Percentiles rank a stretch among this genome's conserved stretches.
phyloP scores from a whole-genome alignment of 92 coral and sea anemone species.

The Porites divaricata region DNA sequence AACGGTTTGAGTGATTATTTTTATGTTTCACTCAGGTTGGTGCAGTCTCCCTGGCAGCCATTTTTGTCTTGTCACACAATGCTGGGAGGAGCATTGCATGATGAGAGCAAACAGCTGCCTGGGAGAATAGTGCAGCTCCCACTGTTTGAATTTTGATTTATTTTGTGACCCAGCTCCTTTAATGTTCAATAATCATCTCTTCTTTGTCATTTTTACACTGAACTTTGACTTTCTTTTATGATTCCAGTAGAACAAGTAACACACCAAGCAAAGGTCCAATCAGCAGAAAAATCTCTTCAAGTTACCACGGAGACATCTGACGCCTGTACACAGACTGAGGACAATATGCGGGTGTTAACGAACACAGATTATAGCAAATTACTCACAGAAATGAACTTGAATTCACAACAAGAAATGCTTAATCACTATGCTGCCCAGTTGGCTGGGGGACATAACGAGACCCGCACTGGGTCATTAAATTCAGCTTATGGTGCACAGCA shows the following conservation, averaged over 20 bases:
- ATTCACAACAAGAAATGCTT: conserved; percentile 14
- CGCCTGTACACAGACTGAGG: conserved; percentile 38
- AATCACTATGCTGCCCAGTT: conserved; percentile 27
- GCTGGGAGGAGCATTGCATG: no score
- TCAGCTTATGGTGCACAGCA: conserved; percentile 17
- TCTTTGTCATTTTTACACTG: no score
- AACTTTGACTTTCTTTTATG: not conserved
- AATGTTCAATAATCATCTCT: no score
- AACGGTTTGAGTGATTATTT: no score
- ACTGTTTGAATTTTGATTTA: no score
- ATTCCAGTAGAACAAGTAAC: not conserved
- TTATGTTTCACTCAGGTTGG: no score
- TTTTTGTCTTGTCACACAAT: no score
- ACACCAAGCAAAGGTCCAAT: not conserved
- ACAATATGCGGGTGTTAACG: not conserved
- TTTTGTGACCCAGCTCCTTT: no score
- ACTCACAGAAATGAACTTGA: conserved; percentile 18
- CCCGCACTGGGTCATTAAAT: not conserved
- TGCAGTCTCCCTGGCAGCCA: no score
- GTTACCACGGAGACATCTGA: conserved; percentile 4
- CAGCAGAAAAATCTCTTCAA: conserved; percentile 24
- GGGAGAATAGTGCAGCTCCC: no score
- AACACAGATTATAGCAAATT: conserved; percentile 17
- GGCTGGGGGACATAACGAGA: conserved; percentile 14
- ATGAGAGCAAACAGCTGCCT: no score